A percentile compares a stretch with the other conserved stretches of the same genome.
Conservation (phyloP, 2,888 invertebrate genomes). For the Nemapogon koenigi region DNA sequence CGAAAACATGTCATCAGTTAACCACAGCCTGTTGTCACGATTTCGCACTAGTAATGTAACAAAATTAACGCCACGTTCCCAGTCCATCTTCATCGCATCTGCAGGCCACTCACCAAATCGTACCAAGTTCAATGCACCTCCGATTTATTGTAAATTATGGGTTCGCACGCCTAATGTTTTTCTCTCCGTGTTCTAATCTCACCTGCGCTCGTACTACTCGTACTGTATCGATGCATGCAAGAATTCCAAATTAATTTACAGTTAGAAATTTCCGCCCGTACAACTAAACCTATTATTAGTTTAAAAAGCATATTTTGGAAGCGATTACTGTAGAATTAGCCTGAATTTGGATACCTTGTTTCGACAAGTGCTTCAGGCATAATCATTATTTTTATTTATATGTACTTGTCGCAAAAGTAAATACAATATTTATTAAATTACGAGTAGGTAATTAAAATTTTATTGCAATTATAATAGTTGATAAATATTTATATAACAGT, state of each 20-base stretch:
- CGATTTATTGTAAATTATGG: constrained; percentile 55
- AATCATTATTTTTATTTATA: too few species aligned
- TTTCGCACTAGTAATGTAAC: constrained; percentile 37
- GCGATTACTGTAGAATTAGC: not conserved
- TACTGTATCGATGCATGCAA: constrained; percentile 44
- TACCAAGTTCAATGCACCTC: constrained; percentile 49
- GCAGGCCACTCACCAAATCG: constrained; percentile 47
- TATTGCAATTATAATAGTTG: too few species aligned
- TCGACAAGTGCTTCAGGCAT: not conserved
- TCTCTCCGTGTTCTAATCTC: constrained; percentile 49
- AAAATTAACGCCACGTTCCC: constrained; percentile 27
- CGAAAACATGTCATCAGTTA: constrained; percentile 29
- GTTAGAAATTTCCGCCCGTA: constrained; percentile 35
- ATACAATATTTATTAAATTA: too few species aligned
- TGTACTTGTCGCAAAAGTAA: too few species aligned
- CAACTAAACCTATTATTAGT: constrained; percentile 33
- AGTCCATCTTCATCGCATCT: constrained; percentile 34
- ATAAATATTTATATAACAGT: too few species aligned
- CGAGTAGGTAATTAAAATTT: too few species aligned
- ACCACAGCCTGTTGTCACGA: constrained; percentile 29
- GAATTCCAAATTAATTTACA: constrained; percentile 43
- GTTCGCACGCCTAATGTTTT: constrained; percentile 58
- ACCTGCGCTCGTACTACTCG: constrained; percentile 32
- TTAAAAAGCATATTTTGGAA: constrained; percentile 11
- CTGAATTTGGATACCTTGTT: not conserved